Percentiles rank a stretch among this genome's conserved stretches.
These are phyloP conservation scores for Baronia brevicornis DNA, from an alignment of 2,888 invertebrate genomes.

Conservation along the genomic window DNA sequence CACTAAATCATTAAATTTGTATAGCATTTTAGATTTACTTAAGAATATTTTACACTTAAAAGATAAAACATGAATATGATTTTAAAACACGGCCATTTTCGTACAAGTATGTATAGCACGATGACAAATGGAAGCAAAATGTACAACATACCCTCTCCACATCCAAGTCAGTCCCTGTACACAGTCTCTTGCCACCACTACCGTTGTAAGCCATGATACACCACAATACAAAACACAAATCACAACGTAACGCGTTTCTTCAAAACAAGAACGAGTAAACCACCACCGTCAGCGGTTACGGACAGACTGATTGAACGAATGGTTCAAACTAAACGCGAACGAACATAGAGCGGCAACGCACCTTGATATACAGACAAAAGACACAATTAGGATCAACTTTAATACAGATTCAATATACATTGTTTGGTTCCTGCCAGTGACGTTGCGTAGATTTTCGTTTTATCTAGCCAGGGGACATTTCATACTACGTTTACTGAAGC, in stretches of 20 bases:
- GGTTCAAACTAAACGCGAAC: slow-evolving; percentile 25
- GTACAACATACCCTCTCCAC: slow-evolving; percentile 65
- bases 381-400: too few species aligned
- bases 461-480: too few species aligned
- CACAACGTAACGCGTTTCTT: slow-evolving; percentile 65
- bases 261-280: slow-evolving; percentile 38
- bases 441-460: too few species aligned
- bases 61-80: slow-evolving; percentile 48
- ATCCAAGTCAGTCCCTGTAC: slow-evolving; percentile 67
- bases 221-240: slow-evolving; percentile 76
- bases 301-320: slow-evolving; percentile 60
- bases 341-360: slow-evolving; percentile 24
- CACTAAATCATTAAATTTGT: too few species aligned
- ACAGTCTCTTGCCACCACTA: slow-evolving; percentile 77
- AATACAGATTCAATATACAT: too few species aligned
- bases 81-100: slow-evolving; percentile 73
- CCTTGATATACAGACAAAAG: slow-evolving; percentile 19
- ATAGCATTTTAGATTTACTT: too few species aligned
- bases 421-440: too few species aligned
- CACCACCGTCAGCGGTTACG: slow-evolving; percentile 43
- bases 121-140: slow-evolving; percentile 34
- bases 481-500: too few species aligned
- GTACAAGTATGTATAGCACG: slow-evolving; percentile 40
- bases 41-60: too few species aligned
- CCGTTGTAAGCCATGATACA: slow-evolving; percentile 83